A percentile compares a stretch with the other conserved stretches of the same genome.
Evolutionary conservation across 2,113 vertebrate species (phyloP).

Genomic region (Sylvietta virens): DNA sequence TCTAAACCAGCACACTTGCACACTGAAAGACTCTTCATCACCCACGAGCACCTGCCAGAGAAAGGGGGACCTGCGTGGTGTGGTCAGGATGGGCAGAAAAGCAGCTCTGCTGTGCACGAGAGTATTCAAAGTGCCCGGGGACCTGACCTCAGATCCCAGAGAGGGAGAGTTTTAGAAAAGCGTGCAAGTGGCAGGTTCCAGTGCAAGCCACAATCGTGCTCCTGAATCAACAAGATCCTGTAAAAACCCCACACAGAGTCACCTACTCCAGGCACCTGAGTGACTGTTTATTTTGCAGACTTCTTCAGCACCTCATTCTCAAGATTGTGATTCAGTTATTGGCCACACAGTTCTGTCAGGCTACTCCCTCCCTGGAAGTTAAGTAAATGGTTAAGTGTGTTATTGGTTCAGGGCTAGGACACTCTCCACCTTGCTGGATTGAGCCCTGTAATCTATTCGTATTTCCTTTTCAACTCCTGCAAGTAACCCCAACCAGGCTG

Average conservation of each 20-base stretch:
- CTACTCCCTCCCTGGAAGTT: not conserved
- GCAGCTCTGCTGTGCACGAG: not conserved
- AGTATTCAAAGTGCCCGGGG: not conserved
- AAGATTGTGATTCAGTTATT: not conserved
- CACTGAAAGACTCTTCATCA: not conserved
- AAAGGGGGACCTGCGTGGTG: not conserved
- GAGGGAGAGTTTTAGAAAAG: not conserved
- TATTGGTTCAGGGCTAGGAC: not conserved
- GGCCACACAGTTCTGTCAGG: not conserved
- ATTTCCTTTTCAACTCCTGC: slow-evolving; percentile 29
- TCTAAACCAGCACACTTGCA: no score
- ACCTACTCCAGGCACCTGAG: not conserved
- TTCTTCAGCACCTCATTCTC: not conserved
- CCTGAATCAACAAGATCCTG: not conserved
- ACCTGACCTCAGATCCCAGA: not conserved
- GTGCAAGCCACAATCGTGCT: not conserved
- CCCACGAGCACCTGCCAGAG: not conserved
- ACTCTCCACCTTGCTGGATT: not conserved
- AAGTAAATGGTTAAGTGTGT: slow-evolving; percentile 14
- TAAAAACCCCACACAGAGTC: not conserved
- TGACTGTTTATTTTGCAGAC: slow-evolving; percentile 19
- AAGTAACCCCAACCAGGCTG: slow-evolving; percentile 10
- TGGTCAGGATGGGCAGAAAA: not conserved
- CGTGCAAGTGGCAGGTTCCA: not conserved
- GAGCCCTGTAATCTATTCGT: not conserved